phyloP scores from a whole-genome alignment of 2,888 invertebrate species.

The Idaea aversata region DNA sequence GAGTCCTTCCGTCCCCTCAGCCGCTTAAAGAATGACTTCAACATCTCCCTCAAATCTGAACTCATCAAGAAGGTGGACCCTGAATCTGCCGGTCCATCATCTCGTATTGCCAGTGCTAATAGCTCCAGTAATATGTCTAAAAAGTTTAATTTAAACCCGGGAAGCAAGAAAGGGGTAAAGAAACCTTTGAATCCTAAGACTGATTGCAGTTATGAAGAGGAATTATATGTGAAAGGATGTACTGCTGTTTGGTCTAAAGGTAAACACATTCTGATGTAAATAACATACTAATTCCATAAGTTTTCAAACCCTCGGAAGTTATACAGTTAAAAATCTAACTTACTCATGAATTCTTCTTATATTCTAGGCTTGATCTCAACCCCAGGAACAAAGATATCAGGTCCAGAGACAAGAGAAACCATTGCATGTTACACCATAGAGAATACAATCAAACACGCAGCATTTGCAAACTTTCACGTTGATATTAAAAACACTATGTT shows the following conservation, averaged over 20 bases:
- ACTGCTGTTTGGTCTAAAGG: conserved; percentile 91
- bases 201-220: conserved; percentile 86
- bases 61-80: conserved; percentile 57
- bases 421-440: conserved; percentile 90
- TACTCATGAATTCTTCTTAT: not conserved
- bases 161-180: conserved; percentile 37
- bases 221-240: conserved; percentile 91
- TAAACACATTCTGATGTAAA: conserved; percentile 30
- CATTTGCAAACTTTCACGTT: conserved; percentile 84
- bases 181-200: conserved; percentile 62
- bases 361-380: conserved; percentile 75
- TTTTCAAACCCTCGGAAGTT: not conserved
- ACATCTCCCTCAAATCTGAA: conserved; percentile 70
- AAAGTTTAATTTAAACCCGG: conserved; percentile 58
- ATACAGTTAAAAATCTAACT: not conserved
- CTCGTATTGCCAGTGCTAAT: conserved; percentile 63
- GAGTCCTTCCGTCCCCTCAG: conserved; percentile 67
- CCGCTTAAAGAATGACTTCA: conserved; percentile 69
- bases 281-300: too few relatives aligned
- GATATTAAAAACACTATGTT: conserved; percentile 78
- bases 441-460: conserved; percentile 89
- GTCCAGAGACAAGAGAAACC: conserved; percentile 77
- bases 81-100: conserved; percentile 56
- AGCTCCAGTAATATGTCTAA: conserved; percentile 73
- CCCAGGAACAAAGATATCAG: conserved; percentile 70